phyloP scores from a whole-genome alignment of 2,113 vertebrate genomes.

The Phalacrocorax aristotelis region DNA sequence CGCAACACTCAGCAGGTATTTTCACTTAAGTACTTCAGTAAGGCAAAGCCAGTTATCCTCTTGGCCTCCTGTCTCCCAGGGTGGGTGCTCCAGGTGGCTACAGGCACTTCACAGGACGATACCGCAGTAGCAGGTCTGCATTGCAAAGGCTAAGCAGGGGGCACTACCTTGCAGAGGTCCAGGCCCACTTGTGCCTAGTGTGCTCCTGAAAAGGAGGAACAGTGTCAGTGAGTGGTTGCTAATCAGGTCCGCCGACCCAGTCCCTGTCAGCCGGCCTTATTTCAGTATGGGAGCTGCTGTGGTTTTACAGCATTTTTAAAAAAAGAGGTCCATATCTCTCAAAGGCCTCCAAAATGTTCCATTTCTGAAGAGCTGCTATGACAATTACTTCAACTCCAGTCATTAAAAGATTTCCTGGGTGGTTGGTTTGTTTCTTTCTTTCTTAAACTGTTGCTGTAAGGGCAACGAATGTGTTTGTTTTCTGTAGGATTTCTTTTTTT shows the following conservation, averaged over 20 bases:
- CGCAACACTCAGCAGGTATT: background rate
- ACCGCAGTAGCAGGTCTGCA: accelerated
- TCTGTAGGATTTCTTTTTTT: background rate
- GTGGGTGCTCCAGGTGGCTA: background rate
- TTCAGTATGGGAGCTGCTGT: background rate
- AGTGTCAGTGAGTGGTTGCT: background rate
- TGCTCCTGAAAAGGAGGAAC: background rate
- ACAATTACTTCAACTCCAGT: background rate
- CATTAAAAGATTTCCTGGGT: background rate
- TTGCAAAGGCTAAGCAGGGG: background rate
- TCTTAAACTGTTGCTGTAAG: background rate
- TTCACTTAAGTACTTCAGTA: background rate
- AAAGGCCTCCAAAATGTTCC: background rate
- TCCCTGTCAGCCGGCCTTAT: background rate
- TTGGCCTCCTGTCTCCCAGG: background rate
- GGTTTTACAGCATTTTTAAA: background rate
- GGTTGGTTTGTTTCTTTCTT: background rate
- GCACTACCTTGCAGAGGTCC: background rate
- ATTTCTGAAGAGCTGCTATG: background rate
- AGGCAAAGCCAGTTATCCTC: background rate
- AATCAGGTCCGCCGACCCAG: too few species aligned
- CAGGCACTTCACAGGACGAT: background rate
- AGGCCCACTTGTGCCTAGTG: background rate
- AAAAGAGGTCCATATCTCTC: background rate
- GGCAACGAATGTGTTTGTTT: background rate